These are phyloP conservation scores for Drosophila setosimentum DNA, from an alignment of 2,888 invertebrate genomes.

Conservation along the genomic window DNA sequence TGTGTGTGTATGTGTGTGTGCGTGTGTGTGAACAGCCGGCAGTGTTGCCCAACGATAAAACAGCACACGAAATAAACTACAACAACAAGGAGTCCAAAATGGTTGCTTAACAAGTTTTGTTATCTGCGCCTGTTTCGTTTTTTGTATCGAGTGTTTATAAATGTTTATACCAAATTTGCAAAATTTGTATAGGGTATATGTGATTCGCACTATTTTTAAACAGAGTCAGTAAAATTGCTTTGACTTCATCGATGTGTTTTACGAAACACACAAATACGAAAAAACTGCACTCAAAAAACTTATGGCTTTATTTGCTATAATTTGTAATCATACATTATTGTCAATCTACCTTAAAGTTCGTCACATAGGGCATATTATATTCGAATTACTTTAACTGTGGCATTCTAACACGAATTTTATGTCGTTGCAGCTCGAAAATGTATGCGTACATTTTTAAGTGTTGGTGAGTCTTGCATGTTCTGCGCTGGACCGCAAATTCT, in stretches of 20 bases:
- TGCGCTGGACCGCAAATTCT: conserved; percentile 66
- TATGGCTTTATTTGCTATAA: neutral
- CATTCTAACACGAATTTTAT: conserved; percentile 19
- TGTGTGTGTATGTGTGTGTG: conserved; percentile 15
- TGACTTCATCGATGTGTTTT: neutral
- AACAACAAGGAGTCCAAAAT: conserved; percentile 39
- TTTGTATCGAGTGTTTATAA: conserved; percentile 76
- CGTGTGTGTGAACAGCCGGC: conserved; percentile 36
- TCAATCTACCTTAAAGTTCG: neutral
- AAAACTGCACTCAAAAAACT: neutral
- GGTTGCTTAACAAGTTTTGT: conserved; percentile 78
- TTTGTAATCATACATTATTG: neutral
- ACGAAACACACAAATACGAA: neutral
- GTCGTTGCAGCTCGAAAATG: conserved; percentile 11
- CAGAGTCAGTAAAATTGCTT: neutral
- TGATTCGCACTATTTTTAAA: neutral
- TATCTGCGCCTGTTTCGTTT: conserved; percentile 64
- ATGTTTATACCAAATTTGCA: conserved; percentile 48
- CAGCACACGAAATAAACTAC: conserved; percentile 44
- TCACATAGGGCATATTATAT: conserved; percentile 19
- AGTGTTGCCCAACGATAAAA: conserved; percentile 58
- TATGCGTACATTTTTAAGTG: conserved; percentile 5
- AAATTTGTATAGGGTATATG: conserved; percentile 12
- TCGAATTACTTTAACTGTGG: neutral
- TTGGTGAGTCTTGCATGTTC: conserved; percentile 55